These are phyloP conservation scores for Macrotis lagotis DNA, from an alignment of 2,113 vertebrate genomes.

Conservation along the genomic window DNA sequence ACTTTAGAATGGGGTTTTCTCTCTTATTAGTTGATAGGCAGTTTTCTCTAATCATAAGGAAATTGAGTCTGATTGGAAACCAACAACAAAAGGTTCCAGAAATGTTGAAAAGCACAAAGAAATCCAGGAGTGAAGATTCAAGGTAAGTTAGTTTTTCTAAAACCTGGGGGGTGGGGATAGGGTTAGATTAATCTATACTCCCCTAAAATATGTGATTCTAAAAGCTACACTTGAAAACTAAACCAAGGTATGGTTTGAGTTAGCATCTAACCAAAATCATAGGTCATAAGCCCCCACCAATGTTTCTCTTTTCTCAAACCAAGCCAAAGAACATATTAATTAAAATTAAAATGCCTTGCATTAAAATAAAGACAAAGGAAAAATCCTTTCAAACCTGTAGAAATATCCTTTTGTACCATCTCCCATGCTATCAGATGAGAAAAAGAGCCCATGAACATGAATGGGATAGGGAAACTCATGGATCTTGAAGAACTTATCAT, in stretches of 20 bases:
- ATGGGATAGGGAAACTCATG: not conserved
- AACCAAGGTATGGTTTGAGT: not conserved
- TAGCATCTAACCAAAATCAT: not conserved
- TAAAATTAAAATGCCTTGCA: not conserved
- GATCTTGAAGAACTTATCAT: not conserved
- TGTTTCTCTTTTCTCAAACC: not conserved
- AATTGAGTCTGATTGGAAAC: not conserved
- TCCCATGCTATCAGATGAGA: not conserved
- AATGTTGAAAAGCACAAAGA: not conserved
- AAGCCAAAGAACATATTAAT: not conserved
- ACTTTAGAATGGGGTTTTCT: not conserved
- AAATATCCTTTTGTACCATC: not conserved
- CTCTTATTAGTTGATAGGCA: not conserved
- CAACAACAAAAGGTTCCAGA: not conserved
- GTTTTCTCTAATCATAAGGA: not conserved
- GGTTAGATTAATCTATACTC: not conserved
- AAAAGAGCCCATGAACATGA: not conserved
- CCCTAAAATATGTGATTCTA: not conserved
- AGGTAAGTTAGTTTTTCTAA: not conserved
- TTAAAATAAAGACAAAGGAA: not conserved
- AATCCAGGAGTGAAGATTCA: not conserved
- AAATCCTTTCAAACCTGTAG: not conserved
- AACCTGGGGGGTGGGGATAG: not conserved
- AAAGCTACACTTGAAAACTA: too few species aligned
- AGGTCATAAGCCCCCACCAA: not conserved